Evolutionary conservation across 1,140 invertebrate genomes (phyloP).

Genomic region (Caenorhabditis briggsae): DNA sequence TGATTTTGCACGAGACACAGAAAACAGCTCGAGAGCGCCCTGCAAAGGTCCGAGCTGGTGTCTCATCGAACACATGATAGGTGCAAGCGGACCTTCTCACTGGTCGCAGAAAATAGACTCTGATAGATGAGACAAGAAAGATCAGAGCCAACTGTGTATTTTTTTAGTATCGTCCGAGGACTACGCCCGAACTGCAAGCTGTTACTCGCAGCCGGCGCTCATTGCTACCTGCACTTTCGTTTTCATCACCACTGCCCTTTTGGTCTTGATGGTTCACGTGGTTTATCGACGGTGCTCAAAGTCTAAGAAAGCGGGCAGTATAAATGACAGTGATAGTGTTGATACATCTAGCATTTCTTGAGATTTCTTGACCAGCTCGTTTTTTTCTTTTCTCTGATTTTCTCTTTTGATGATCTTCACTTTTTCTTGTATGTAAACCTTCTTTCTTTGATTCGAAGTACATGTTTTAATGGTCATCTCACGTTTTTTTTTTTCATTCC

Average conservation of each 20-base stretch:
- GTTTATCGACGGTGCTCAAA: slow-evolving; percentile 42
- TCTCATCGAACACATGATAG: slow-evolving; percentile 55
- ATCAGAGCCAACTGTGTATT: background rate
- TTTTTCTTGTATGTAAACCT: background rate
- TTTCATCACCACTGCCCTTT: slow-evolving; percentile 45
- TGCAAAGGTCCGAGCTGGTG: slow-evolving; percentile 10
- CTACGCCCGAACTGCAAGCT: slow-evolving; percentile 30
- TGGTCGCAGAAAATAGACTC: slow-evolving; percentile 22
- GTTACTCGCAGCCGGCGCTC: slow-evolving; percentile 19
- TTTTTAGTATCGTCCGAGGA: slow-evolving; percentile 55
- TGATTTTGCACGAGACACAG: slow-evolving; percentile 37
- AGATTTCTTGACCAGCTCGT: background rate
- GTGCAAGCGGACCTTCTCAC: slow-evolving; percentile 44
- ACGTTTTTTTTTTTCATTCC: slow-evolving; percentile 13
- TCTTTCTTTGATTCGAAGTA: background rate
- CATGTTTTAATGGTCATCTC: background rate
- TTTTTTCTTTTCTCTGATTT: background rate
- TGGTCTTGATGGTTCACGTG: slow-evolving; percentile 28
- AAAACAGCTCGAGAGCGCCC: background rate
- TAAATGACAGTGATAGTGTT: slow-evolving; percentile 46
- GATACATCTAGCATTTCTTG: slow-evolving; percentile 18
- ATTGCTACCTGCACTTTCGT: slow-evolving; percentile 53
- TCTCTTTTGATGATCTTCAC: background rate
- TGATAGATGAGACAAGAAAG: slow-evolving; percentile 8
- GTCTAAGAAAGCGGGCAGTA: slow-evolving; percentile 9